These are phyloP conservation scores for Cynaeus angustus DNA, from an alignment of 2,888 invertebrate species.

Conservation along the genomic window DNA sequence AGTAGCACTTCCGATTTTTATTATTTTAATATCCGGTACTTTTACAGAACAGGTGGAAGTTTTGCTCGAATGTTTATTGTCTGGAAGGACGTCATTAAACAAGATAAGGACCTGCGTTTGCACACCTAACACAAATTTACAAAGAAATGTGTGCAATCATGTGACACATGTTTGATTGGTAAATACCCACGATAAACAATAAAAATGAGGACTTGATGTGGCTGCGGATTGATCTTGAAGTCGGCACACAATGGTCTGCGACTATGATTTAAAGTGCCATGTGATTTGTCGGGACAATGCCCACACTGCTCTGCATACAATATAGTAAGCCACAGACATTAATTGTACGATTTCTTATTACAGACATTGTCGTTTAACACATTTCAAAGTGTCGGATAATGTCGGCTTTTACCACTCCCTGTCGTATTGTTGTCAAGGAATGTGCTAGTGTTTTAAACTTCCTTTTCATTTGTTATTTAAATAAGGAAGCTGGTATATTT, in stretches of 20 bases:
- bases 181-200: conserved; percentile 13
- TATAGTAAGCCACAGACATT: conserved; percentile 7
- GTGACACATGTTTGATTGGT: conserved; percentile 18
- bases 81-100: conserved; percentile 33
- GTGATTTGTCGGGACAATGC: conserved; percentile 42
- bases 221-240: background rate
- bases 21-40: conserved; percentile 2
- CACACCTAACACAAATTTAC: conserved; percentile 14
- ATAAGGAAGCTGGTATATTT: background rate
- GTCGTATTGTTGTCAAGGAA: conserved; percentile 37
- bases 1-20: conserved; percentile 5
- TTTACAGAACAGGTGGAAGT: background rate
- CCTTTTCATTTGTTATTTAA: conserved; percentile 36
- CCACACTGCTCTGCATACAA: conserved; percentile 45
- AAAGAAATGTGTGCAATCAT: conserved; percentile 12
- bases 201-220: background rate
- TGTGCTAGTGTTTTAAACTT: conserved; percentile 27
- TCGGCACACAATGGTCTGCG: conserved; percentile 9
- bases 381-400: conserved; percentile 43
- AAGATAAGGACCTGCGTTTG: conserved; percentile 22
- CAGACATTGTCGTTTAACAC: conserved; percentile 34
- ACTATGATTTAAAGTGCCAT: conserved; percentile 19
- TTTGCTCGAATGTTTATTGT: conserved; percentile 5
- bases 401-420: conserved; percentile 45
- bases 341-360: conserved; percentile 39